phyloP scores from a whole-genome alignment of 2,888 invertebrate genomes.

The Rhodophaea formosa region DNA sequence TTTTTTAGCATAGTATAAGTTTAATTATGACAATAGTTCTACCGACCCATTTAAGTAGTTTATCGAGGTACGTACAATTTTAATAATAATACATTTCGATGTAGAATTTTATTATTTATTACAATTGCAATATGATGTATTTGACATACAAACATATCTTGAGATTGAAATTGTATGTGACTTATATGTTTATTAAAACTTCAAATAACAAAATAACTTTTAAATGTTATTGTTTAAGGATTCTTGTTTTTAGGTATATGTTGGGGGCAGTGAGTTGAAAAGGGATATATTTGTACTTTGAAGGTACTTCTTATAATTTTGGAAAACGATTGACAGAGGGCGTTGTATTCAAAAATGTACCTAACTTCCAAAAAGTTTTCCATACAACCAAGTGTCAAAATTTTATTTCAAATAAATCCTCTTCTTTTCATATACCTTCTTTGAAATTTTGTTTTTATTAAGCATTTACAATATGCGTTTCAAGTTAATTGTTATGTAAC shows the following conservation, averaged over 20 bases:
- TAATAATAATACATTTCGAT: constrained; percentile 4
- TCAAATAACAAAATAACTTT: background rate
- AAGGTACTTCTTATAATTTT: background rate
- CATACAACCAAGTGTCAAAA: background rate
- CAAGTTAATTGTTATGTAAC: background rate
- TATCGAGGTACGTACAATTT: background rate
- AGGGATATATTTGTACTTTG: background rate
- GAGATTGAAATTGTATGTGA: constrained; percentile 6
- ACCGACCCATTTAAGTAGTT: background rate
- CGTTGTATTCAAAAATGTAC: background rate
- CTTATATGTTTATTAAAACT: background rate
- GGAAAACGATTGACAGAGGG: background rate
- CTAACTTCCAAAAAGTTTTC: background rate
- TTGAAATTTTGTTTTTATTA: background rate
- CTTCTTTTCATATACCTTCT: background rate
- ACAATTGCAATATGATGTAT: background rate
- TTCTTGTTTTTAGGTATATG: background rate
- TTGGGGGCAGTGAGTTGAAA: background rate
- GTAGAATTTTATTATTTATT: constrained; percentile 1
- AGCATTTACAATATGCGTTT: constrained; percentile 8
- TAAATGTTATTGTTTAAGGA: background rate
- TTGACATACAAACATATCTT: background rate
- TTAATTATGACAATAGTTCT: constrained; percentile 18
- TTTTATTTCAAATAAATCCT: background rate
- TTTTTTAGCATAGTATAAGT: constrained; percentile 9